Base-by-base conservation (phyloP, 1,140 invertebrate genomes). In the Drosophila rufa region DNA sequence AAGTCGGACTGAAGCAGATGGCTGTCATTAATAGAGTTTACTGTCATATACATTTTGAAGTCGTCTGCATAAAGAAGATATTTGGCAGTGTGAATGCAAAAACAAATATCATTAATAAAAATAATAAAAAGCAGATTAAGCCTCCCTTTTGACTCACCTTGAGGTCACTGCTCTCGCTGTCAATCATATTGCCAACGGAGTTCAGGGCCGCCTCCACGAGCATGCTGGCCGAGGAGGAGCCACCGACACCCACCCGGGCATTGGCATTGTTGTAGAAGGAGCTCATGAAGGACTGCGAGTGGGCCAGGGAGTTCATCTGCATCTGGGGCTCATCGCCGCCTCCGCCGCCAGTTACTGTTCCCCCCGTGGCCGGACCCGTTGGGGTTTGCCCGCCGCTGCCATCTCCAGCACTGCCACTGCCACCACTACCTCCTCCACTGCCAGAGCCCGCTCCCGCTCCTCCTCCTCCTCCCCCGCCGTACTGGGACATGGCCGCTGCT, bases 151-250 rank as follows among this genome's bases (percentile, higher is more conserved):
- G 19, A 22, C 19, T 25, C 43, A 92, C 87, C 82, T 93, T 92
- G 5, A 93, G 64, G 66, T 93, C 92, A 65, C 66, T 87, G 73
- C 85, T 91, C 73, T 92, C 92, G 82, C 78, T 91, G 75, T 93
- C 92, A 74, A 93, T 93, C 85, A 93, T 93, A 79, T 91, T 93
- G 64, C 92, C 92, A 74, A 93, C 92, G 50, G 92, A 93, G 74
- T 92, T 93, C 42, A 93, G 77, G 22, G 92, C 92, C 46, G 92
- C 92, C 74, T 93, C 92, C 17, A 93, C 92, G 25, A 93, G 78
- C 91, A 93, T 92, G 75, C 92, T 93, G 64, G 92, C 92, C 56
- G 92, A 93, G 4, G 92, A 87, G 12, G 92, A 92, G 53, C 79
- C 74, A 8, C 79, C 84, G 33, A 82, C 78, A 25, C 73, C 91